Evolutionary conservation across 1,140 invertebrate species (phyloP).

Genomic region (Lepidurus couesii): DNA sequence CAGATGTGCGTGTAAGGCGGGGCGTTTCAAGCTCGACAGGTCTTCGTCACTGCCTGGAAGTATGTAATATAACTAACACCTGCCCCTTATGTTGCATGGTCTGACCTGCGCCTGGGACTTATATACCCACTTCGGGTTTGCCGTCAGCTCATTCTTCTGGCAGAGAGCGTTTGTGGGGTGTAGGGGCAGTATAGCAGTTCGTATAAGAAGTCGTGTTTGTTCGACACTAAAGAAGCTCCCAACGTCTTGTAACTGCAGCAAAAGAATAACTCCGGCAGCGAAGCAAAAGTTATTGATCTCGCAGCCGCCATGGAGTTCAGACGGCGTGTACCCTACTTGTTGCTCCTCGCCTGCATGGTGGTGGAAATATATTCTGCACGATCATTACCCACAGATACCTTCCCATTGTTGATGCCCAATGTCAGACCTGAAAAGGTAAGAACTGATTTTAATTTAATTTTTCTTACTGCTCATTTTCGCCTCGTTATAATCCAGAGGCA

Average conservation of each 20-base stretch:
- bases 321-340: not conserved
- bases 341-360: conserved; percentile 7
- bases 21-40: no score
- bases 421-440: conserved; percentile 61
- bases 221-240: not conserved
- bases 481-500: not conserved
- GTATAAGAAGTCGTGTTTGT: not conserved
- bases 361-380: not conserved
- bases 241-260: not conserved
- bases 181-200: not conserved
- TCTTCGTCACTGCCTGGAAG: no score
- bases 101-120: not conserved
- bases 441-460: conserved; percentile 32
- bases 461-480: conserved; percentile 2
- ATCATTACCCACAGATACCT: conserved; percentile 46
- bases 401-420: conserved; percentile 63
- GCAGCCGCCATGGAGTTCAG: conserved; percentile 11
- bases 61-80: no score
- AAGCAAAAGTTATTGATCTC: not conserved
- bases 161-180: not conserved
- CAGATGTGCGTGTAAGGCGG: no score
- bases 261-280: not conserved
- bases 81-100: not conserved
- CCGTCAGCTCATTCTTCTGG: not conserved
- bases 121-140: not conserved